Base-by-base conservation (phyloP, 2,888 invertebrate genomes). In the Ochropacha duplaris region DNA sequence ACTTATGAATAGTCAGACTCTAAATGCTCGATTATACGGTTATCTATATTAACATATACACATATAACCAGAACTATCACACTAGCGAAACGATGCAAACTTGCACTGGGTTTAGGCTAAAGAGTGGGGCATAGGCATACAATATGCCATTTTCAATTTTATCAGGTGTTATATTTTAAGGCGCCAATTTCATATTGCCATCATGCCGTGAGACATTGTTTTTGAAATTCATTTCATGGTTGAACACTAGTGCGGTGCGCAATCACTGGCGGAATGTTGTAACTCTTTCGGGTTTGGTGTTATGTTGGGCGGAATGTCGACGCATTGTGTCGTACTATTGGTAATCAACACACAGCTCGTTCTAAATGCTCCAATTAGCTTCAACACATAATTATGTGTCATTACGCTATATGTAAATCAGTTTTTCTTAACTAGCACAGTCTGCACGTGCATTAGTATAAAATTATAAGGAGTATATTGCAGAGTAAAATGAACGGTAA, bases 211-310 rank as follows among this genome's bases (percentile, higher is more conserved):
- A 39, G 58, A 64, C 62, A 66, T 69, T 61, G 58, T 60, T 71
- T 68, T 66, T 62, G 60, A 69, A 68, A 74, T 66, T 63, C 61
- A 69, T 75, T 76, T 76, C 71, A 76, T 71, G 75, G 72, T 71
- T 74, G 71, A 68, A 68, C 66, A 68, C 56, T 60, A 58, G 52
- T 12, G 52, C 31, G 66, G 63, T 70, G 71, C 74, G 76, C 76
- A 79, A 78, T 61, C 61, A 50, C 57, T 51, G 39, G 62, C 54
- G 56, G 36, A 62, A 66, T 78, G 70, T 68, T 67, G 79, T 66
- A 28, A 28, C 9, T 28, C 28, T 28, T 68, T 71, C 62, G 61
- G 62, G 56, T 63, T 58, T 26, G 49, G 55, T 60, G 26, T 26
- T 49, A 59, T 67, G 8, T 28, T 28, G 57, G 56, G 31, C 31